Percentiles rank a stretch among this genome's conserved stretches.
phyloP scores from a whole-genome alignment of 2,113 vertebrate species.

The Oncorhynchus gorbuscha region DNA sequence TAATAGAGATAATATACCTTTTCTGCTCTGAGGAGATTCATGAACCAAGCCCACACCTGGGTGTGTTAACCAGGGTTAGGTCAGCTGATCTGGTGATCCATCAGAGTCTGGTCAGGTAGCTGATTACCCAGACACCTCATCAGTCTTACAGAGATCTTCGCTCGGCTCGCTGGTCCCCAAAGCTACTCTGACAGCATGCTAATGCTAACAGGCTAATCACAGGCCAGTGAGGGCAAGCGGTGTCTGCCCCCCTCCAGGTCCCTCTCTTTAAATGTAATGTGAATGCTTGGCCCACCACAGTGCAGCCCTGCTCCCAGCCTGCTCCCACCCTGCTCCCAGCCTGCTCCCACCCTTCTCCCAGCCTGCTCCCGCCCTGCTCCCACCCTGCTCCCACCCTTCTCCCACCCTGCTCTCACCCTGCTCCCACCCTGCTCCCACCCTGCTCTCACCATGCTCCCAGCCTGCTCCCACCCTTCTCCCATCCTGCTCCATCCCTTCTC shows the following conservation, averaged over 20 bases:
- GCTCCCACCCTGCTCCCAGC: conserved; percentile 27
- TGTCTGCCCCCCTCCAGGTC: conserved; percentile 19
- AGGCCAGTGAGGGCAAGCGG: conserved; percentile 18
- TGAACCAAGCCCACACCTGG: conserved; percentile 81
- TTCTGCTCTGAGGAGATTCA: conserved; percentile 82
- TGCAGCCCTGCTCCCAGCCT: conserved; percentile 51
- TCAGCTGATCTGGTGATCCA: conserved; percentile 79
- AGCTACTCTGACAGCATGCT: conserved; percentile 69
- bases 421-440: conserved; percentile 51
- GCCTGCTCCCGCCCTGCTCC: no score
- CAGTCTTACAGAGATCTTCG: conserved; percentile 78
- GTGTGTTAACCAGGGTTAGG: conserved; percentile 76
- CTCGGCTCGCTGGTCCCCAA: conserved; percentile 18
- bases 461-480: conserved; percentile 48
- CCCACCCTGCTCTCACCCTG: no score
- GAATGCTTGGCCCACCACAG: conserved; percentile 32
- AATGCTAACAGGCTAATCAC: conserved; percentile 47
- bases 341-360: no score
- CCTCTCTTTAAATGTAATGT: conserved; percentile 62
- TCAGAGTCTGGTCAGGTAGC: conserved; percentile 80
- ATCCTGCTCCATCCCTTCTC: not conserved
- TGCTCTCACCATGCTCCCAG: not conserved
- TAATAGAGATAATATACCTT: conserved; percentile 81
- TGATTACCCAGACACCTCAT: conserved; percentile 82
- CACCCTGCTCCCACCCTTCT: no score